A percentile compares a stretch with the other conserved stretches of the same genome.
These are phyloP conservation scores for Drosophila cyrtoloma DNA, from an alignment of 2,888 invertebrate species.

Conservation along the genomic window DNA sequence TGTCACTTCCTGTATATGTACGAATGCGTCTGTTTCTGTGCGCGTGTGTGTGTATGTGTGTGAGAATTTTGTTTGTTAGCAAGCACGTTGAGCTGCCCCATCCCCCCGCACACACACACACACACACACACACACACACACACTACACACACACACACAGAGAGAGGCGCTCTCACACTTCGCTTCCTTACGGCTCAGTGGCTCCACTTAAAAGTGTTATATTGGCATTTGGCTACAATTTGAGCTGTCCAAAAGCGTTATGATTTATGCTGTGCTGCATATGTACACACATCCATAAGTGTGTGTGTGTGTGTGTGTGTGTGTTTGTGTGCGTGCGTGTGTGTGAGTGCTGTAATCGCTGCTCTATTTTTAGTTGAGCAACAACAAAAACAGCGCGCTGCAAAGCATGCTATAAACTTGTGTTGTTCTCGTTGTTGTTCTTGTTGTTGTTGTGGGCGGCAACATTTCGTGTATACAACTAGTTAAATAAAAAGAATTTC, in stretches of 20 bases:
- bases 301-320: constrained; percentile 1
- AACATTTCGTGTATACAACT: constrained; percentile 72
- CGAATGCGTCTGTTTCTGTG: constrained; percentile 10
- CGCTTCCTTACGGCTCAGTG: constrained; percentile 4
- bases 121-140: neutral
- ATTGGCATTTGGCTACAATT: constrained; percentile 76
- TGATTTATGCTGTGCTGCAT: constrained; percentile 72
- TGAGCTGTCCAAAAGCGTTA: constrained; percentile 61
- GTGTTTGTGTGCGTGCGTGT: constrained; percentile 25
- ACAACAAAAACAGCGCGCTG: constrained; percentile 49
- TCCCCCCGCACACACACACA: neutral
- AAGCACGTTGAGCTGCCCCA: constrained; percentile 57
- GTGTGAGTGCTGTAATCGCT: constrained; percentile 55
- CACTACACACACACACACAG: neutral
- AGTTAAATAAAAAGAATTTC: constrained; percentile 61
- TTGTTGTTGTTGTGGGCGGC: constrained; percentile 32
- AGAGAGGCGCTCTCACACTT: neutral
- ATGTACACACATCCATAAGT: constrained; percentile 23
- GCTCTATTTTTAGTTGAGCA: constrained; percentile 62
- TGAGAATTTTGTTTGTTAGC: constrained; percentile 54
- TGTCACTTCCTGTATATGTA: constrained; percentile 66
- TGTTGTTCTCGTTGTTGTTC: constrained; percentile 22
- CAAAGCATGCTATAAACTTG: constrained; percentile 65
- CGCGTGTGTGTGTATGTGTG: constrained; percentile 20
- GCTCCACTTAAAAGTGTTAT: constrained; percentile 68